Conservation (phyloP, 35 echinoderm and acorn worm genomes). For the Lytechinus variegatus region DNA sequence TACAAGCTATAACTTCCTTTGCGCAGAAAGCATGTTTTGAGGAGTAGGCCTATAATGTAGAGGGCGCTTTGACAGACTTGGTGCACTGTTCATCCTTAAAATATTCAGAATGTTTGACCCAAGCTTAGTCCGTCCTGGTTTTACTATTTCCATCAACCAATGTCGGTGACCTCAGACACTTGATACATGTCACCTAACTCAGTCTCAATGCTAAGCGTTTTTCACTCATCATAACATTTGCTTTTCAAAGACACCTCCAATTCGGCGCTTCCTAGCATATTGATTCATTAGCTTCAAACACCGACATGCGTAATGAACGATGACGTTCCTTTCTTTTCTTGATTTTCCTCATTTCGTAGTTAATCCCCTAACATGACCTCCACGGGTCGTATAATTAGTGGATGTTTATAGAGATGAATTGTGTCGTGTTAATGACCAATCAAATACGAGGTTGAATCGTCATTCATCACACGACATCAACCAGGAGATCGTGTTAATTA, state of each 20-base stretch:
- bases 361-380: neutral
- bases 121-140: neutral
- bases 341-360: neutral
- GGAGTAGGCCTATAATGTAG: neutral
- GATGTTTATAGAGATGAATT: neutral
- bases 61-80: neutral
- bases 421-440: neutral
- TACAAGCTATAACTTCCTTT: too few species aligned
- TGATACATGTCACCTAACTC: neutral
- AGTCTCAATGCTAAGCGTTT: neutral
- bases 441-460: neutral
- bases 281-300: neutral
- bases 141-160: neutral
- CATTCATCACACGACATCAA: neutral
- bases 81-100: neutral
- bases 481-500: slow-evolving; percentile 18
- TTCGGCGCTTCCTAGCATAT: neutral
- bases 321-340: neutral
- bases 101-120: neutral
- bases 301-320: neutral
- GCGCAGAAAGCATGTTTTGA: neutral
- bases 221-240: slow-evolving; percentile 12
- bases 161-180: neutral
- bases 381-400: neutral
- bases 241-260: slow-evolving; percentile 3